Evolutionary conservation across 2,797 vertebrate genomes (phyloP), one percentile per base, ranked within the genome.

Genomic region (Acanthornis magna): DNA sequence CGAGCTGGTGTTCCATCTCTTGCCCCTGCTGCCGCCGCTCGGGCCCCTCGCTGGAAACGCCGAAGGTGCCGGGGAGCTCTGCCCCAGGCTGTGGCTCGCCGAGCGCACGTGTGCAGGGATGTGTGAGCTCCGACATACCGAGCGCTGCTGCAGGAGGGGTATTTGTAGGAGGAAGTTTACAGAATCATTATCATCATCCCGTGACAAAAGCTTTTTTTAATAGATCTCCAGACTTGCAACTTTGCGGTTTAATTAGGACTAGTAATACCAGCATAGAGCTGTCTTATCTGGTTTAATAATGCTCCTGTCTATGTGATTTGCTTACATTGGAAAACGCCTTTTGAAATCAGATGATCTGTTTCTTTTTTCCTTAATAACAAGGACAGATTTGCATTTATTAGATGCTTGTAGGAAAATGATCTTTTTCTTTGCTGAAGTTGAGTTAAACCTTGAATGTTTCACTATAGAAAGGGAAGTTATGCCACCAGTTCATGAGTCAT

Each of bases 11-110:
- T 38, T 47, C 50, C 22, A 54, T 19, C 26, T 30, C 16, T 19
- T 30, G 26, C 8, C 7, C 11, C 51, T 38, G 60, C 42, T 16
- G 48, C 72, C 5, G 17, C 16, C n/a, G 0, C 9, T n/a, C 25
- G n/a, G 34, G 12, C 18, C 43, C 8, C 10, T 10, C 0, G 4
- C 0, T 9, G 8, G 62, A 4, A 15, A 0, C 4, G 4, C 25
- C 6, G 4, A 0, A 5, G 38, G 34, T 3, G 47, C 20, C 5
- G 36, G 8, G 14, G 14, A 20, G 7, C 9, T 4, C 32, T 3
- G 38, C 21, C 1, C 16, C 2, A 4, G 32, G 23, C 34, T 10
- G 12, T 2, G 6, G 5, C 21, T 74, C 21, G 1, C 10, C 5
- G 4, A 10, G 47, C 2, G 8, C 75, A 7, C 14, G 1, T 34